These are phyloP conservation scores for Pachyrhynchus sulphureomaculatus DNA, from an alignment of 1,140 invertebrate genomes.

Conservation along the genomic window DNA sequence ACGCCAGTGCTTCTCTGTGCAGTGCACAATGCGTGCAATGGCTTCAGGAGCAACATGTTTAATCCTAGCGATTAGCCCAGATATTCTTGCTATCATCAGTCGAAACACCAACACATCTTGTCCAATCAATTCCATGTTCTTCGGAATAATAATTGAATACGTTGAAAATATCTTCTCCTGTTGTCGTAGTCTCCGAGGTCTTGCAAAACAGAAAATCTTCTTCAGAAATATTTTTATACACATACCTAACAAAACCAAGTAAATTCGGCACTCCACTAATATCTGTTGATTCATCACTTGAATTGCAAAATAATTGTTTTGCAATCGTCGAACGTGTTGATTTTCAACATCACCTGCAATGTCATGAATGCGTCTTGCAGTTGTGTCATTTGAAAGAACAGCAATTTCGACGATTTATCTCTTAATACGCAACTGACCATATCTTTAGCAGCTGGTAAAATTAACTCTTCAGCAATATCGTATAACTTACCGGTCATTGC, in stretches of 20 bases:
- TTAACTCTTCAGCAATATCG: constrained; percentile 27
- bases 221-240: constrained; percentile 30
- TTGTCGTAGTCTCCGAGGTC: constrained; percentile 30
- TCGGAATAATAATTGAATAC: constrained; percentile 29
- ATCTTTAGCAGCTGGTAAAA: constrained; percentile 38
- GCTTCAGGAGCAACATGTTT: no score
- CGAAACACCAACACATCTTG: constrained; percentile 3
- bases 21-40: no score
- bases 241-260: constrained; percentile 30
- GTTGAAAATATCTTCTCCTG: constrained; percentile 33
- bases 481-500: constrained; percentile 12
- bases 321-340: constrained; percentile 24
- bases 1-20: no score
- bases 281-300: constrained; percentile 39
- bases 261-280: constrained; percentile 25
- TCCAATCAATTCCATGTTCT: constrained; percentile 21
- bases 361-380: constrained; percentile 33
- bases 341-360: constrained; percentile 33
- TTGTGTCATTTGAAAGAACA: constrained; percentile 33
- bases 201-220: constrained; percentile 15
- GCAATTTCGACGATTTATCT: constrained; percentile 29
- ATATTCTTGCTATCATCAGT: no score
- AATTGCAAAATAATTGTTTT: constrained; percentile 34
- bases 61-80: no score
- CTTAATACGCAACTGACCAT: constrained; percentile 27